Percentiles rank a stretch among this genome's conserved stretches.
Evolutionary conservation across 1,140 invertebrate species (phyloP).

Genomic region (Drosophila setifemur): DNA sequence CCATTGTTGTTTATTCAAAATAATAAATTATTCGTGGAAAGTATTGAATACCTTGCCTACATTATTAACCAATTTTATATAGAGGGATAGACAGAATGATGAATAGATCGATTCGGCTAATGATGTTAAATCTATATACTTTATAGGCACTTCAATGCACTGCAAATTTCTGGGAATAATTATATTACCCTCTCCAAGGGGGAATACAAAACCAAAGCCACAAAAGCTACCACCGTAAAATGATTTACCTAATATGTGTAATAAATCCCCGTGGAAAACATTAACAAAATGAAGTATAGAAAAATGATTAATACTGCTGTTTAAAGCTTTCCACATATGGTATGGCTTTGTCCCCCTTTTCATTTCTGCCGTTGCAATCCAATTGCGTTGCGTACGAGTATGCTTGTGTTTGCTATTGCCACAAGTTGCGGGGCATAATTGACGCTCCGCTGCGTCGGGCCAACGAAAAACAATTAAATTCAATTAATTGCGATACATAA

Average conservation of each 20-base stretch:
- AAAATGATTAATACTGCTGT: slow-evolving; percentile 19
- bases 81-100: too few relatives aligned
- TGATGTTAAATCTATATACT: too few relatives aligned
- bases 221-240: background rate
- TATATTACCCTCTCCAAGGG: too few relatives aligned
- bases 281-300: background rate
- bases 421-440: slow-evolving; percentile 58
- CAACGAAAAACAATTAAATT: slow-evolving; percentile 78
- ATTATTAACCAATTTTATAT: too few relatives aligned
- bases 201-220: background rate
- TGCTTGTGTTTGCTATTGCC: slow-evolving; percentile 19
- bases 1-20: too few relatives aligned
- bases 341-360: slow-evolving; percentile 18
- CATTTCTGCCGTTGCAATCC: slow-evolving; percentile 54
- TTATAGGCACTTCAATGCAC: too few relatives aligned
- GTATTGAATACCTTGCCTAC: too few relatives aligned
- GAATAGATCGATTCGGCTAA: too few relatives aligned
- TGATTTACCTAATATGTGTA: slow-evolving; percentile 1
- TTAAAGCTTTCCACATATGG: slow-evolving; percentile 26
- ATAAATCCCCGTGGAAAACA: background rate
- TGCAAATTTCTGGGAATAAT: too few relatives aligned
- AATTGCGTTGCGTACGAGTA: too few relatives aligned
- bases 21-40: too few relatives aligned
- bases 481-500: slow-evolving; percentile 68
- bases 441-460: slow-evolving; percentile 61